Percentiles rank a stretch among this genome's conserved stretches.
These are phyloP conservation scores for Entelurus aequoreus DNA, from an alignment of 2,113 vertebrate species.

Conservation along the genomic window DNA sequence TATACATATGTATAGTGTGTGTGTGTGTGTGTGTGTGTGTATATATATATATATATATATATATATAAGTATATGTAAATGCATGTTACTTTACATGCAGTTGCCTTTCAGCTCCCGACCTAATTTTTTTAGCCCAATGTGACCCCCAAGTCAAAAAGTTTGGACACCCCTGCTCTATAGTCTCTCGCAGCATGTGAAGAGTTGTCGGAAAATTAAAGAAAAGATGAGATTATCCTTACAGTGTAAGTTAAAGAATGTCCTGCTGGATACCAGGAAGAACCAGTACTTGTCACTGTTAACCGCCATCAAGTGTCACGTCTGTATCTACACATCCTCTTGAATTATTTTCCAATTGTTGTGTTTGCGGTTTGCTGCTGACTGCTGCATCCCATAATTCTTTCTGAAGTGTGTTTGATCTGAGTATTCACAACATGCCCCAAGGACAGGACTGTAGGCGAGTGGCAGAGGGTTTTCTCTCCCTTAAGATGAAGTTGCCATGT, in stretches of 20 bases:
- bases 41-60: too few relatives aligned
- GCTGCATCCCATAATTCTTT: slow-evolving; percentile 17
- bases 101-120: too few relatives aligned
- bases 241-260: neutral
- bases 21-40: too few relatives aligned
- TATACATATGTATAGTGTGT: too few relatives aligned
- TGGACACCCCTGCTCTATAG: too few relatives aligned
- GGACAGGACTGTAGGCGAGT: slow-evolving; percentile 43
- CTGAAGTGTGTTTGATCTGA: slow-evolving; percentile 22
- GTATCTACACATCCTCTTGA: slow-evolving; percentile 8
- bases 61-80: too few relatives aligned
- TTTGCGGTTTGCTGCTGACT: slow-evolving; percentile 8
- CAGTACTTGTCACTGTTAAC: slow-evolving; percentile 1
- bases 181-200: too few relatives aligned
- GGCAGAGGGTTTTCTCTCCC: slow-evolving; percentile 12
- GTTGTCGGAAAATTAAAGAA: neutral
- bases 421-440: slow-evolving; percentile 36
- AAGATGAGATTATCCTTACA: neutral
- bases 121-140: too few relatives aligned
- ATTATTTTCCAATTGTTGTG: slow-evolving; percentile 24
- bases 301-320: slow-evolving; percentile 10
- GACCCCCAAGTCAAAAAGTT: too few relatives aligned
- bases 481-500: slow-evolving; percentile 45
- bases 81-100: too few relatives aligned
- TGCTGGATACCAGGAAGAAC: neutral